Conservation (phyloP, 2,113 vertebrate genomes). For the Cranoglanis bouderius region DNA sequence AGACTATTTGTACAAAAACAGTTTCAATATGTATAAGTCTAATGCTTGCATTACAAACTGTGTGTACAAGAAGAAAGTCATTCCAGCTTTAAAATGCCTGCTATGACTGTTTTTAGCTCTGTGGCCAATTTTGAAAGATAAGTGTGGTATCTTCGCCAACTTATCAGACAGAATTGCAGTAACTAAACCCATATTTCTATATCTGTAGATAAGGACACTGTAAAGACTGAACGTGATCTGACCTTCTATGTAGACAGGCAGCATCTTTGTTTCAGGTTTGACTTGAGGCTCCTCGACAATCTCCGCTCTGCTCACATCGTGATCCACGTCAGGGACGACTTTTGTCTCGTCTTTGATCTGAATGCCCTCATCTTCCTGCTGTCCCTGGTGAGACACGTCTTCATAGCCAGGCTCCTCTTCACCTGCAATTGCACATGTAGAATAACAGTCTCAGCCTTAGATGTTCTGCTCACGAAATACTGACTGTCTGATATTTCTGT, state of each 20-base stretch:
- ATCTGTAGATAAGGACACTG: neutral
- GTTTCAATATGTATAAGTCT: neutral
- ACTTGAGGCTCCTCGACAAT: conserved; percentile 16
- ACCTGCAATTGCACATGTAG: neutral
- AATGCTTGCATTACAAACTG: neutral
- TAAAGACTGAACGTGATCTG: neutral
- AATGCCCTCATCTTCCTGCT: conserved; percentile 14
- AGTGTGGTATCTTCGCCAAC: neutral
- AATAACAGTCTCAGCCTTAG: neutral
- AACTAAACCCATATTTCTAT: neutral
- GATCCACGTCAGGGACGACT: conserved; percentile 50
- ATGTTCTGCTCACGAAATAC: neutral
- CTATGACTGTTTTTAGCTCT: neutral
- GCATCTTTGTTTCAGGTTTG: conserved; percentile 27
- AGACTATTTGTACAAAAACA: neutral
- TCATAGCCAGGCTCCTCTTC: conserved; percentile 11
- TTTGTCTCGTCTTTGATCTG: conserved; percentile 55
- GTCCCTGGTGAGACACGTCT: conserved; percentile 14
- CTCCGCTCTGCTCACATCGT: conserved; percentile 58
- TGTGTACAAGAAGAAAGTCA: neutral
- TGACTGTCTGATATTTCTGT: neutral
- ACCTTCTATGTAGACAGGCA: conserved; percentile 53
- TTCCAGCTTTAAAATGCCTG: neutral
- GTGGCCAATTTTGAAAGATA: neutral
- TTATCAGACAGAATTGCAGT: neutral